Evolutionary conservation across 2,888 invertebrate species (phyloP), one percentile per base, ranked within the genome.

Genomic region (Trichopoda pennipes): DNA sequence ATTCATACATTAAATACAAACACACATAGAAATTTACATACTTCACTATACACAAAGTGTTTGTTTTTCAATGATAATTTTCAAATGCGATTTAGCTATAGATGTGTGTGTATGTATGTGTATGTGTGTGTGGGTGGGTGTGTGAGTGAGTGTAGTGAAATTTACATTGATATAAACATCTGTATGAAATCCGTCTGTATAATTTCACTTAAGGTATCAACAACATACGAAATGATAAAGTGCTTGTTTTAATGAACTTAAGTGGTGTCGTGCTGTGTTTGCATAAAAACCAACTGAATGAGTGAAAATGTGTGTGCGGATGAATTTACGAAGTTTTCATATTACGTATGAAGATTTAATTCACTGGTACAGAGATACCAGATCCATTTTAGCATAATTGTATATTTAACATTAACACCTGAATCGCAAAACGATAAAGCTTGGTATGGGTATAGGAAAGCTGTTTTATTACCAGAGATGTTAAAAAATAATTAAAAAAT

Each of bases 201-300:
- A 23, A 56, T 64, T 49, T 73, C 73, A 81, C 80, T 77, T 76
- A 70, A 61, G 56, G 73, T 55, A 73, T 77, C 78, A 79, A 28
- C 72, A 73, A 28, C 72, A 73, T 73, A 60, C 47, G 35, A 61
- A 28, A 66, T 75, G 73, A 81, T 78, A 69, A 78, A 81, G 77
- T 74, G 63, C 78, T 78, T 70, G 78, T 81, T 81, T 78, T 81
- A 81, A 81, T 81, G 81, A 81, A 81, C 74, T 78, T 78, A 81
- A 78, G 81, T 81, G 74, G 69, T 77, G 70, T 69, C 73, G 73
- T 78, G 74, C 77, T 78, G 77, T 75, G 76, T 69, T 56, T 66
- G 63, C 35, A 70, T 32, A 63, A 73, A 74, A 21, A 60, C 61
- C 38, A n/a, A 51, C 58, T 56, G 21, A 53, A 47, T 16, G n/a